A percentile compares a stretch with the other conserved stretches of the same genome.
Evolutionary conservation across 1,140 invertebrate genomes (phyloP).

Genomic region (Zaprionus ornatus): DNA sequence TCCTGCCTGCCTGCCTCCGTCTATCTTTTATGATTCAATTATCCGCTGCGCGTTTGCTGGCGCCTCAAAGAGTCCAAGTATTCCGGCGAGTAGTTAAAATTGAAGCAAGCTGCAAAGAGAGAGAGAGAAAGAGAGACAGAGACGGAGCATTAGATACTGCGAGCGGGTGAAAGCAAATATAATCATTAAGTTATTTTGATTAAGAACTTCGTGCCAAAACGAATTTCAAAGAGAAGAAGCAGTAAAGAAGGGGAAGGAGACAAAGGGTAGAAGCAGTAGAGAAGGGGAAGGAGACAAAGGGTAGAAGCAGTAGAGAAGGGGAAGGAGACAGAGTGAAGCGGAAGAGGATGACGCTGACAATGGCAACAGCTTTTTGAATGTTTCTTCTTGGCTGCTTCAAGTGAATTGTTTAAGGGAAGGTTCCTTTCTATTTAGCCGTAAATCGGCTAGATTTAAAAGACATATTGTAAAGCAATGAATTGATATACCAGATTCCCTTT

Average conservation of each 20-base stretch:
- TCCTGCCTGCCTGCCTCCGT: neutral
- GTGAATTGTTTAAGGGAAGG: too few relatives aligned
- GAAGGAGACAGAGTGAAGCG: neutral
- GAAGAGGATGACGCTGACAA: neutral
- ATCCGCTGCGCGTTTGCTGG: constrained; percentile 62
- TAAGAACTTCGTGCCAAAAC: constrained; percentile 66
- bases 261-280: neutral
- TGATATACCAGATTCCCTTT: too few relatives aligned
- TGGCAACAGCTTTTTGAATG: neutral
- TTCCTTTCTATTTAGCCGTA: too few relatives aligned
- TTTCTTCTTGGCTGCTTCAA: neutral
- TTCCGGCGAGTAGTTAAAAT: constrained; percentile 63
- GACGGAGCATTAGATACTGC: constrained; percentile 36
- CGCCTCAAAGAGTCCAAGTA: constrained; percentile 48
- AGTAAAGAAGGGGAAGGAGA: neutral
- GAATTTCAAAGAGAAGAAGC: constrained; percentile 30
- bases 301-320: neutral
- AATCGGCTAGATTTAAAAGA: too few relatives aligned
- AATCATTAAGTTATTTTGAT: constrained; percentile 82
- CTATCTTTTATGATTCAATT: constrained; percentile 74
- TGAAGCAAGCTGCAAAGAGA: constrained; percentile 27
- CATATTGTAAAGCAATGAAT: too few relatives aligned
- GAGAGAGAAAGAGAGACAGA: constrained; percentile 25
- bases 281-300: neutral
- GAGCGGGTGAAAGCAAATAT: constrained; percentile 67